Conservation (phyloP, 1,140 invertebrate genomes). For the Myzus persicae region DNA sequence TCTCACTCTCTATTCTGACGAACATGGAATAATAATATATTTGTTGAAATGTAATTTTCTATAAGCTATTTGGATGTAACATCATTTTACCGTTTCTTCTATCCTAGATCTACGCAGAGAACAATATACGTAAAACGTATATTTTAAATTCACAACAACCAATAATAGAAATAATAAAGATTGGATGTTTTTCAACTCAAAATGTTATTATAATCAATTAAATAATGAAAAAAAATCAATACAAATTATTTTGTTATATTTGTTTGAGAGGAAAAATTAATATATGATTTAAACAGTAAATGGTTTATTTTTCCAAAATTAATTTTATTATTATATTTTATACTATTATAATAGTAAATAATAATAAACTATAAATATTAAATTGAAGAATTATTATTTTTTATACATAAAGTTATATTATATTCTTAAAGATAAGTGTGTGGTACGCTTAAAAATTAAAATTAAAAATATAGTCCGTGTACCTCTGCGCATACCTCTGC, state of each 20-base stretch:
- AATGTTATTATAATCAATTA: too few species aligned
- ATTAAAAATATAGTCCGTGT: background rate
- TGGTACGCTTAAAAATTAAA: background rate
- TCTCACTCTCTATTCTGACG: slow-evolving; percentile 13
- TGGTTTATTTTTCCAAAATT: background rate
- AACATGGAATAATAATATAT: background rate
- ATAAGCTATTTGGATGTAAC: background rate
- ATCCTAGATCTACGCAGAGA: background rate
- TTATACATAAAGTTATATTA: background rate
- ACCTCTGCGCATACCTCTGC: too few species aligned
- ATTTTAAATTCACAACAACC: background rate
- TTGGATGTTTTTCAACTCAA: background rate
- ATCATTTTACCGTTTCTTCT: background rate
- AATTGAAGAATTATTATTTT: too few species aligned
- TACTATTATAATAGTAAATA: background rate
- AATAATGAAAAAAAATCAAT: background rate
- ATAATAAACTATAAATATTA: too few species aligned
- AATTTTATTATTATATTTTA: background rate
- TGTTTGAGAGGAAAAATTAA: background rate
- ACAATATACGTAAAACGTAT: background rate
- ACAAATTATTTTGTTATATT: background rate
- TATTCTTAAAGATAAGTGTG: background rate
- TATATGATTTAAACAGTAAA: background rate
- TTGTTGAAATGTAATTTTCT: background rate
- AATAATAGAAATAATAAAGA: background rate